Evolutionary conservation across 1,140 invertebrate genomes (phyloP).

Genomic region (Sycophila sp.): DNA sequence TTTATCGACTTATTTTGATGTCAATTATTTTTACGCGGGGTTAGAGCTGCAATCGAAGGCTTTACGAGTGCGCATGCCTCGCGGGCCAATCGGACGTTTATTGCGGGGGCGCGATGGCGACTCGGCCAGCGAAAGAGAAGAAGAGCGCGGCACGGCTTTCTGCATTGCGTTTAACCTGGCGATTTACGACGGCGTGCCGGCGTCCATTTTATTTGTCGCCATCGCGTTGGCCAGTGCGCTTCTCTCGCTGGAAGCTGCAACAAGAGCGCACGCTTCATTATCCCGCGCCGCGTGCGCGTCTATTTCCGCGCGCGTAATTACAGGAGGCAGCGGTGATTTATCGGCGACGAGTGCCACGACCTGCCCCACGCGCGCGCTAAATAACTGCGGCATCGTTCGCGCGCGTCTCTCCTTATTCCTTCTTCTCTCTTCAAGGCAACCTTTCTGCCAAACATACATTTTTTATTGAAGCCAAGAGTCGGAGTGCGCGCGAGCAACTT

Average conservation of each 20-base stretch:
- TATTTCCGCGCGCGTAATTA: slow-evolving; percentile 33
- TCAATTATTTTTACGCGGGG: no score
- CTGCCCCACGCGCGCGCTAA: slow-evolving; percentile 11
- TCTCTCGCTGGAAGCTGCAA: background rate
- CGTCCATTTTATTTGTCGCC: slow-evolving; percentile 15
- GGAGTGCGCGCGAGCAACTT: background rate
- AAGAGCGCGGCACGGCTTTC: background rate
- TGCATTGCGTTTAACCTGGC: slow-evolving; percentile 10
- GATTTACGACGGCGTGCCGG: slow-evolving; percentile 1
- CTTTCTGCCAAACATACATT: background rate
- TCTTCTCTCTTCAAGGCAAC: background rate
- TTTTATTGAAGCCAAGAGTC: background rate
- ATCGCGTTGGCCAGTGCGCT: background rate
- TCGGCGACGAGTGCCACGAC: slow-evolving; percentile 6
- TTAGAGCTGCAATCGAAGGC: no score
- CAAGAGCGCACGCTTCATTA: slow-evolving; percentile 1
- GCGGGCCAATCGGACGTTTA: background rate
- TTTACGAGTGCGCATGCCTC: background rate
- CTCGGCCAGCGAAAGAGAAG: background rate
- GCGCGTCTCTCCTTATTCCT: background rate
- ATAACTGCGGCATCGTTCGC: background rate
- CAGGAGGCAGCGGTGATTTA: slow-evolving; percentile 27
- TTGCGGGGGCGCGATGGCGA: background rate
- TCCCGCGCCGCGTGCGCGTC: slow-evolving; percentile 3
- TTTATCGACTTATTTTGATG: no score